phyloP scores from a whole-genome alignment of 1,140 invertebrate species.

The Drosophila kurseongensis region DNA sequence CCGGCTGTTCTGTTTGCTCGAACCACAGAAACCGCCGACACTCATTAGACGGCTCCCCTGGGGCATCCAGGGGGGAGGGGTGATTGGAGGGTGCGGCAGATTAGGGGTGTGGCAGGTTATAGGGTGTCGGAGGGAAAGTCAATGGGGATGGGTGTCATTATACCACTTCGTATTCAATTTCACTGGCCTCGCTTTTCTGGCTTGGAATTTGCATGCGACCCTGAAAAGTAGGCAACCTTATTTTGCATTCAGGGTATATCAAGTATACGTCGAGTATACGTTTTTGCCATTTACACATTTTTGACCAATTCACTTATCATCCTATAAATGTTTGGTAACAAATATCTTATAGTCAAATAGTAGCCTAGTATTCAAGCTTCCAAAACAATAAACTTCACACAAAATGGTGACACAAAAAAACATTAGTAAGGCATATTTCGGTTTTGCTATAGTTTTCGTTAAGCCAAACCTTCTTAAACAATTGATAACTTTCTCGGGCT shows the following conservation, averaged over 20 bases:
- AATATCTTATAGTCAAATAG: too few relatives aligned
- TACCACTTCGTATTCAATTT: conserved; percentile 24
- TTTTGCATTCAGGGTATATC: conserved; percentile 3
- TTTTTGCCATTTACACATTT: too few relatives aligned
- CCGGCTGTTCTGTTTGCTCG: conserved; percentile 11
- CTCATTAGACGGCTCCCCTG: conserved; percentile 68
- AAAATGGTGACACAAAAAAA: too few relatives aligned
- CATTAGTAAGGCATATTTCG: too few relatives aligned
- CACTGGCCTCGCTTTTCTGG: conserved; percentile 1
- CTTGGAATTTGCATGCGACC: conserved; percentile 13
- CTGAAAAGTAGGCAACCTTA: conserved; percentile 33
- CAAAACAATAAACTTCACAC: too few relatives aligned
- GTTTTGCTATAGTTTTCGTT: too few relatives aligned
- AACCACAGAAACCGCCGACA: conserved; percentile 65
- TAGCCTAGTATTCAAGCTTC: too few relatives aligned
- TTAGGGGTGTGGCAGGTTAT: background rate
- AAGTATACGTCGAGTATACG: conserved; percentile 26
- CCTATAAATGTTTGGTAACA: too few relatives aligned
- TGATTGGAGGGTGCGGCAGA: too few relatives aligned
- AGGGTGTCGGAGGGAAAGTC: background rate
- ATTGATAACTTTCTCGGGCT: too few relatives aligned
- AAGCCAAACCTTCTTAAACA: too few relatives aligned
- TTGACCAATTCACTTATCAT: too few relatives aligned
- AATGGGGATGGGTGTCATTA: conserved; percentile 16
- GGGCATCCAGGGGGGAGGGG: conserved; percentile 1